Percentiles rank a stretch among this genome's conserved stretches.
Conservation (phyloP, 2,888 invertebrate genomes). For the Andricus quercusramuli region DNA sequence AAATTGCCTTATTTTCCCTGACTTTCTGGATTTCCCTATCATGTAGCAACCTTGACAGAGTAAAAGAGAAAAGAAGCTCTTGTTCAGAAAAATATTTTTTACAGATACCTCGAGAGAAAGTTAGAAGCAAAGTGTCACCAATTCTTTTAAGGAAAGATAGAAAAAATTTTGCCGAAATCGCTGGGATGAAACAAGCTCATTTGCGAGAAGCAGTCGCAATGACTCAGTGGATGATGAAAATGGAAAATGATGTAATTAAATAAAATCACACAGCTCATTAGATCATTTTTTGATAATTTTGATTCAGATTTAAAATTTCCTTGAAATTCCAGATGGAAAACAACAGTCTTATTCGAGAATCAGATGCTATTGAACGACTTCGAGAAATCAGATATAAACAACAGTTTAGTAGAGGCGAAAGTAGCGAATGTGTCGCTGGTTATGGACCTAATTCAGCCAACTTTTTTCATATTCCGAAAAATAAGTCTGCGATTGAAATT, state of each 20-base stretch:
- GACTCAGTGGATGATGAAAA: conserved; percentile 55
- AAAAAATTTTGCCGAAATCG: conserved; percentile 79
- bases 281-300: not conserved
- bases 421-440: conserved; percentile 21
- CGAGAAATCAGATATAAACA: conserved; percentile 18
- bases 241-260: conserved; percentile 47
- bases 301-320: not conserved
- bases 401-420: conserved; percentile 17
- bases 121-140: conserved; percentile 76
- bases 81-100: not conserved
- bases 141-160: conserved; percentile 80
- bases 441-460: conserved; percentile 28
- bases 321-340: conserved; percentile 8
- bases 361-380: conserved; percentile 1
- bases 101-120: conserved; percentile 70
- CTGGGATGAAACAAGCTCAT: conserved; percentile 80
- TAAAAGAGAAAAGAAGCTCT: not conserved
- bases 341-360: conserved; percentile 7
- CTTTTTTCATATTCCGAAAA: conserved; percentile 20
- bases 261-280: not conserved
- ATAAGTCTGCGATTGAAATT: conserved; percentile 15
- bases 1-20: too few relatives aligned
- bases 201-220: conserved; percentile 79
- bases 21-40: too few relatives aligned
- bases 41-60: too few relatives aligned